These are phyloP conservation scores for Acrocephalus arundinaceus DNA, from an alignment of 2,113 vertebrate species.

Conservation along the genomic window DNA sequence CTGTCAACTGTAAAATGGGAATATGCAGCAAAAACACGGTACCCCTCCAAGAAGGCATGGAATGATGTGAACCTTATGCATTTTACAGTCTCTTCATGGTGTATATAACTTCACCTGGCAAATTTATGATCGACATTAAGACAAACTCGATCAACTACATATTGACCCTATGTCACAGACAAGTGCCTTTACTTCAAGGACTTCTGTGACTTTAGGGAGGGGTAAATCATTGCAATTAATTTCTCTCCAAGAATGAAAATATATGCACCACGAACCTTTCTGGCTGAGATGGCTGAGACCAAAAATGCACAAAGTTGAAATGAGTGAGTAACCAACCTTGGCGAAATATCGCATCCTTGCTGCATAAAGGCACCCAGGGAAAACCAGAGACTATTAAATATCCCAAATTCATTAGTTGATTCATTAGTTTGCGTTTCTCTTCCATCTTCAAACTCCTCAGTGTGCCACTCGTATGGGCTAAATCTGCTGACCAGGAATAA, in stretches of 20 bases:
- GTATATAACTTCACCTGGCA: conserved; percentile 76
- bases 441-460: conserved; percentile 98
- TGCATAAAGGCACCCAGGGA: conserved; percentile 99
- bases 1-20: conserved; percentile 82
- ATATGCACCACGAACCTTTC: conserved; percentile 77
- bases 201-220: neutral
- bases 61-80: conserved; percentile 83
- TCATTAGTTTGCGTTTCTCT: conserved; percentile 97
- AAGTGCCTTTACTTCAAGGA: conserved; percentile 28
- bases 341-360: conserved; percentile 99
- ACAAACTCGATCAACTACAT: conserved; percentile 38
- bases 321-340: conserved; percentile 90
- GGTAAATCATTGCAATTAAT: neutral
- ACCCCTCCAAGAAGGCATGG: conserved; percentile 89
- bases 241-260: conserved; percentile 71
- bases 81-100: conserved; percentile 80
- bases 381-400: conserved; percentile 99
- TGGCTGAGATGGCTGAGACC: conserved; percentile 71
- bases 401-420: conserved; percentile 99
- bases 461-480: conserved; percentile 99
- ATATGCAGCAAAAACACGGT: conserved; percentile 95
- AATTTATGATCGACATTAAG: conserved; percentile 49
- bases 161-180: conserved; percentile 3
- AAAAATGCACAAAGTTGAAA: conserved; percentile 85
- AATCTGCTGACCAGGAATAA: conserved; percentile 99